These are phyloP conservation scores for Aporophyla nigra DNA, from an alignment of 2,888 invertebrate species.

Conservation along the genomic window DNA sequence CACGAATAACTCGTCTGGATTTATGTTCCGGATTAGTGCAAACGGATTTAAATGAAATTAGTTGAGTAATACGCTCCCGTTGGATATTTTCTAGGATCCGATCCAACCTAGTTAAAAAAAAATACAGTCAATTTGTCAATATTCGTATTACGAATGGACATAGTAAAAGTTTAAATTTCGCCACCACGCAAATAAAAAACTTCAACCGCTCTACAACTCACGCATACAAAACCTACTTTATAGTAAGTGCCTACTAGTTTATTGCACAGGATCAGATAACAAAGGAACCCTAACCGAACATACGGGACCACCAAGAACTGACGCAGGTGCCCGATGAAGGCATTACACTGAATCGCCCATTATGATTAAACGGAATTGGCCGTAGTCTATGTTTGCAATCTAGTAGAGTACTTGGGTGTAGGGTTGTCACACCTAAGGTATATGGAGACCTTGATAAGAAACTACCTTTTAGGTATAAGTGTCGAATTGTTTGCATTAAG, in stretches of 20 bases:
- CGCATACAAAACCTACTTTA: conserved; percentile 41
- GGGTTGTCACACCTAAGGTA: conserved; percentile 53
- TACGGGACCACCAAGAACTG: conserved; percentile 73
- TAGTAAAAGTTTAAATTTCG: not conserved
- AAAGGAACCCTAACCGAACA: conserved; percentile 59
- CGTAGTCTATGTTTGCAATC: conserved; percentile 86
- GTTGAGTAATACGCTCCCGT: no score
- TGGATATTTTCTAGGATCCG: no score
- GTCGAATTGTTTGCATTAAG: not conserved
- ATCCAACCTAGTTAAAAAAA: no score
- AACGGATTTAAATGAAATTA: no score
- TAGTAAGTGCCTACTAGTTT: conserved; percentile 59
- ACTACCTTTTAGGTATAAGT: not conserved
- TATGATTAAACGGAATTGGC: conserved; percentile 85
- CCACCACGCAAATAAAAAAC: conserved; percentile 24
- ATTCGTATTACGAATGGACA: not conserved
- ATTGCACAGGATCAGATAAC: conserved; percentile 66
- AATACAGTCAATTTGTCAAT: no score
- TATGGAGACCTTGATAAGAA: conserved; percentile 5
- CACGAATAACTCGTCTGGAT: no score
- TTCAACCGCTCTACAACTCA: conserved; percentile 20
- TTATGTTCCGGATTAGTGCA: no score
- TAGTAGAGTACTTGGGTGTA: conserved; percentile 74
- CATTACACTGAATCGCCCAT: conserved; percentile 87
- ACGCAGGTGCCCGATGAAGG: conserved; percentile 88